Base-by-base conservation (phyloP, 2,113 vertebrate species). In the Ophiodon elongatus region DNA sequence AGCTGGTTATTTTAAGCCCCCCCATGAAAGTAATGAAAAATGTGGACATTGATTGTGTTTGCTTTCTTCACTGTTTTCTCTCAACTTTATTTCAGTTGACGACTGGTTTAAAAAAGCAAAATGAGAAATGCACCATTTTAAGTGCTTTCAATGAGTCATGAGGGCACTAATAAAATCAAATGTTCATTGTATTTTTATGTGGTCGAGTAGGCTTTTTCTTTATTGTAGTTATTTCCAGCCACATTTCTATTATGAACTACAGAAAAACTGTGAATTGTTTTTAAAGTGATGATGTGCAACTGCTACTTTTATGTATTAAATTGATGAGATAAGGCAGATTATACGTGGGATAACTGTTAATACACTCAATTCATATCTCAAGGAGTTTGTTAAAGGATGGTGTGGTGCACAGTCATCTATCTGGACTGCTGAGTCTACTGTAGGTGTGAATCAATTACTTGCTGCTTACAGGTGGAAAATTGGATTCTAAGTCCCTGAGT, bases 401-500 rank as follows among this genome's bases (percentile, higher is more conserved):
- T 41, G 45, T 68, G 67, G 57, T 79, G 72, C 43, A 35, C 23
- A 25, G 41, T 43, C 68, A 77, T 82, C 56, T 73, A 6, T 73
- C 19, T 29, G 29, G 50, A 65, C 62, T 37, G 63, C 43, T 39
- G 39, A 69, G 56, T 62, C 23, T 76, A 25, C 54, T 27, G n/a
- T 27, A 60, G 54, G 14, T 84, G 66, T 59, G 29, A 87, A 70
- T 89, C 83, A 83, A 81, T 85, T 79, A 84, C 68, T 86, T 79
- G 78, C 74, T 70, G 76, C 84, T 83, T 81, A 80, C 63, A 76
- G 76, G 76, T 73, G 80, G 73, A 79, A 87, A 81, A 79, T 83
- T 23, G 76, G 52, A 88, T 71, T 71, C n/a, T 23, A 66, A 79
- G 75, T 75, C 68, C 41, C 25, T 0, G 23, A 74, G 21, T 65